Base-by-base conservation (phyloP, 2,113 vertebrate species). In the Siniperca knerii region DNA sequence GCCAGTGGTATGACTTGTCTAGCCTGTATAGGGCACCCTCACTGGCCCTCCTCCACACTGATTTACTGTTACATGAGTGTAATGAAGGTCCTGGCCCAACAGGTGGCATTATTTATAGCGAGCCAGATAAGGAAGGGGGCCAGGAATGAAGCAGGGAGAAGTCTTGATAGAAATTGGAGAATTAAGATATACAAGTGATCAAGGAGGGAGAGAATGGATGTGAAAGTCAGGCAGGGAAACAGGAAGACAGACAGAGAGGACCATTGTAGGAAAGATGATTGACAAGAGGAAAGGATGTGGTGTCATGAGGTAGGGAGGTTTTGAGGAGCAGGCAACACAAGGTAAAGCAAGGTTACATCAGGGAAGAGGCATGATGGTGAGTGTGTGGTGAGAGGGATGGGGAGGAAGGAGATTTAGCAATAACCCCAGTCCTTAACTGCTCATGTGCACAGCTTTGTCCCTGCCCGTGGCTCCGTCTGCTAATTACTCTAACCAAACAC, bases 91-190 rank as follows among this genome's bases (percentile, higher is more conserved):
- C 48, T 11, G 50, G 58, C 79, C 94, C 94, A 94, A 95, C 95
- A 95, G 95, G 95, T 95, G 95, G 93, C 92, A 93, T 95, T 92
- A 78, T 95, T 94, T 94, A 96, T 92, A 90, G 89, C 33, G 79
- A 89, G 65, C 29, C 16, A 2, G 40, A 77, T 18, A 33, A 48
- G 48, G 50, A n/a, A 35, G 57, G 37, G 1, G 37, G 62, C n/a
- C 60, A 66, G 62, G 65, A 77, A 66, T 58, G 48, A 89, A 60
- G 23, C 33, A 55, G 77, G 54, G 54, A 85, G 65, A 57, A 64
- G 54, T 54, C 65, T 37, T 29, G 35, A 70, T 52, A 52, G 37
- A 74, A 68, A 66, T 4, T 35, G 46, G 76, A 57, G 11, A 81
- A 44, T 55, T 73, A 61, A 21, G 16, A 64, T 48, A 40, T 21